Base-by-base conservation (phyloP, 2,113 vertebrate genomes). In the Ammodytes dubius region DNA sequence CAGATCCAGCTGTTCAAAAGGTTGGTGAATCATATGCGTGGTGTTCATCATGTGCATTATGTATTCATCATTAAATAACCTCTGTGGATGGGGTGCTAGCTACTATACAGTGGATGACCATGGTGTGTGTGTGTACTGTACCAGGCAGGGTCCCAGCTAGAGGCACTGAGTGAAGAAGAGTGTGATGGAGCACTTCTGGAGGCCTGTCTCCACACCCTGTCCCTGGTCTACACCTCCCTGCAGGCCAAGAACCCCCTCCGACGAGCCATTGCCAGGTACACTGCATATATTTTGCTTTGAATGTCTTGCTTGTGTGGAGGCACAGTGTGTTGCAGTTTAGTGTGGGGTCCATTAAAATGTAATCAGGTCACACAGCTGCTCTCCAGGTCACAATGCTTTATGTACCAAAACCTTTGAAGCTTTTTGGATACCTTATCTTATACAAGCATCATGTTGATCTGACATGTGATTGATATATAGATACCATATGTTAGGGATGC, bases 1-100 rank as follows among this genome's bases (percentile, higher is more conserved):
- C 98, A 99, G 92, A 97, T 99, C 79, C 96, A 94, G 69, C 94
- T 42, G 80, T 99, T 70, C 97, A 98, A 89, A 96, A 98, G 96
- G 98, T 98, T 10, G 3, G 50, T 74, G 1, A 2, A 6, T 43
- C 15, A 17, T 19, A 0, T 35, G 6, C 13, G 6, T 14, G n/a
- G 9, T 50, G 4, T 52, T 2, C 2, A 6, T 43, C 15, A 17
- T 19, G 0, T 35, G 6, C 13, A 9, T 14, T 35, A 12, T 50
- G 4, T 52, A 15, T 37, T 42, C 19, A 15, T 40, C 1, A 27
- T 43, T 42, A 0, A 17, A 68, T 9, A 11, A 12, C 14, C 0
- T 15, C 13, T 4, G n/a, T 42, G 1, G 27, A 19, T 14, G 13
- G 15, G 19, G 13, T 4, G 4, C 50, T 9, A 27, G 27, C 27